A percentile compares a stretch with the other conserved stretches of the same genome.
phyloP scores from a whole-genome alignment of 2,113 vertebrate genomes.

The Ceyx margarethae region DNA sequence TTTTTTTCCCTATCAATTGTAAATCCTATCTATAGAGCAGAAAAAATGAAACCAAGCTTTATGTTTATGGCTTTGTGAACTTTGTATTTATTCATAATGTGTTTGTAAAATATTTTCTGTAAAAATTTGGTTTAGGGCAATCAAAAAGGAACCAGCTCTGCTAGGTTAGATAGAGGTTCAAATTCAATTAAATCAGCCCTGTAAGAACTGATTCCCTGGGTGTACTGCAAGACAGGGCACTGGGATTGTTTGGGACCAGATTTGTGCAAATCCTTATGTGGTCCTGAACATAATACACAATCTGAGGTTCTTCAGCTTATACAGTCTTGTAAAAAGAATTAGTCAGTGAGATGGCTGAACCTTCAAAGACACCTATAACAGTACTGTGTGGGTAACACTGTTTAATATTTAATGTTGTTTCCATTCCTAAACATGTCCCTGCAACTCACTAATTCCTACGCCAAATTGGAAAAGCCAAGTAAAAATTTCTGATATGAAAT shows the following conservation, averaged over 20 bases:
- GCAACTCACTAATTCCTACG: conserved; percentile 12
- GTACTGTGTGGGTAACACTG: neutral
- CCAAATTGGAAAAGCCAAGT: neutral
- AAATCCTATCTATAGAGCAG: conserved; percentile 8
- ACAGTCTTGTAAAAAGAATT: neutral
- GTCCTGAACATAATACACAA: conserved; percentile 4
- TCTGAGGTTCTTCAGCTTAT: neutral
- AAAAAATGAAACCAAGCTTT: conserved; percentile 30
- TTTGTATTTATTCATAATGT: neutral
- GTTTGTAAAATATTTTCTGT: conserved; percentile 20
- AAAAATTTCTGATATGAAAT: neutral
- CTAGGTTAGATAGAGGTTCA: conserved; percentile 2
- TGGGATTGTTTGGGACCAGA: neutral
- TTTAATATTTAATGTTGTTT: neutral
- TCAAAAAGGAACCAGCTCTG: neutral
- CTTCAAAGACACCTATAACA: conserved; percentile 23
- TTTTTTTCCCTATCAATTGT: neutral
- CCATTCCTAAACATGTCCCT: neutral
- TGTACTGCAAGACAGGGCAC: neutral
- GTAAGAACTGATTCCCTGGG: conserved; percentile 13
- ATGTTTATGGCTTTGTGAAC: conserved; percentile 15
- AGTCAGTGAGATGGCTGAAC: neutral
- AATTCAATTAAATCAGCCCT: conserved; percentile 46
- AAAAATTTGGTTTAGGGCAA: conserved; percentile 48
- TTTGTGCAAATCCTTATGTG: conserved; percentile 20